phyloP scores from a whole-genome alignment of 53 echinoderm and acorn worm genomes.

The Actinopyga echinites region DNA sequence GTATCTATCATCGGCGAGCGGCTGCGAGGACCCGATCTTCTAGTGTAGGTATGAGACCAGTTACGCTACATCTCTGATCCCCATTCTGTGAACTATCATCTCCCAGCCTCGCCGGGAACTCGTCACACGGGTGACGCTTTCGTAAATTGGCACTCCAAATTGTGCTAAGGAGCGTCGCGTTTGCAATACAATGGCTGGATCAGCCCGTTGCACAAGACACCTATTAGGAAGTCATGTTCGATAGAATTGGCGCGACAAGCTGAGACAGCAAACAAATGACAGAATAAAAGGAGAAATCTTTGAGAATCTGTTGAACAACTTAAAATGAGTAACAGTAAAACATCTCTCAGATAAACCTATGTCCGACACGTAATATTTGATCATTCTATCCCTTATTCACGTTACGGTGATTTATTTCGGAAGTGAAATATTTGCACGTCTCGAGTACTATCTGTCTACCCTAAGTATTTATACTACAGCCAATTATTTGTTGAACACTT shows the following conservation, averaged over 20 bases:
- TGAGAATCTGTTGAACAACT: not conserved
- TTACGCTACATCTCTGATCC: no score
- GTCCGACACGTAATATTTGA: no score
- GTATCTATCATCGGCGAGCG: not conserved
- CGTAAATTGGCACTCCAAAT: slow-evolving; percentile 27
- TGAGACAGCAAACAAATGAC: not conserved
- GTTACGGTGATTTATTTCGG: no score
- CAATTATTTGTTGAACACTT: no score
- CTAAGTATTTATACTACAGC: no score
- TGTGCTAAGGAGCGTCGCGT: slow-evolving; percentile 25
- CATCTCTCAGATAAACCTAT: no score
- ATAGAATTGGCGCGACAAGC: not conserved
- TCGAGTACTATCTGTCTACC: no score
- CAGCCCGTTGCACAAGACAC: not conserved
- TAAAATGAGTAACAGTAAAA: not conserved
- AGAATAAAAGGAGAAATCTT: not conserved
- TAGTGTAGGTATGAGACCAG: no score
- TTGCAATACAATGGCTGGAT: not conserved
- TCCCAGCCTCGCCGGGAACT: not conserved
- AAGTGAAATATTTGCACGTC: no score
- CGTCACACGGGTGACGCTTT: slow-evolving; percentile 17
- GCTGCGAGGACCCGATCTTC: no score
- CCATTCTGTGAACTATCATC: no score
- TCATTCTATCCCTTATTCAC: no score
- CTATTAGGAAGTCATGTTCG: slow-evolving; percentile 23